phyloP scores from a whole-genome alignment of 2,797 vertebrate species.

The Okamejei kenojei region DNA sequence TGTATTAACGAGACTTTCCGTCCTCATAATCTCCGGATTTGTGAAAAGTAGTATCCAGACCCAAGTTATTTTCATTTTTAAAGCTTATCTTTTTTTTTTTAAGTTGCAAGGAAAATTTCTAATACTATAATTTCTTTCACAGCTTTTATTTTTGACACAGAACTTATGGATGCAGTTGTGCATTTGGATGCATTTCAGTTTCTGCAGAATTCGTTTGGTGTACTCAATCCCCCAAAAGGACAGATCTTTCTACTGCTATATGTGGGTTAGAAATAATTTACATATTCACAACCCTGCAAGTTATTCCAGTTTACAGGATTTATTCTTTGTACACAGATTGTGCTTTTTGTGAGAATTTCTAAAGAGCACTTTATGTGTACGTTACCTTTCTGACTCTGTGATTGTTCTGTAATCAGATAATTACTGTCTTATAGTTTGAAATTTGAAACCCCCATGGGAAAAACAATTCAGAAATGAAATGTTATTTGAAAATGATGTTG shows the following conservation, averaged over 20 bases:
- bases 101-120: neutral
- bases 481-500: neutral
- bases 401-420: neutral
- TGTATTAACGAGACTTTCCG: neutral
- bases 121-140: neutral
- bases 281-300: neutral
- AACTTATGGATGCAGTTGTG: neutral
- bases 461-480: neutral
- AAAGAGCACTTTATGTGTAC: conserved; percentile 4
- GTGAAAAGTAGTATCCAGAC: neutral
- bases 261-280: neutral
- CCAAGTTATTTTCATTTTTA: conserved; percentile 1
- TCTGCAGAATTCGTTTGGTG: neutral
- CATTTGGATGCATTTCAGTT: too few species aligned
- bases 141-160: neutral
- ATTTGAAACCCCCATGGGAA: neutral
- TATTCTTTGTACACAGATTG: neutral
- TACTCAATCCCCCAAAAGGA: neutral
- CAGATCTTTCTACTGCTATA: neutral
- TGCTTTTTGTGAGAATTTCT: neutral
- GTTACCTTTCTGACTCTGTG: neutral
- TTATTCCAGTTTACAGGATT: neutral
- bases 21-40: conserved; percentile 12
- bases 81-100: neutral
- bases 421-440: neutral